Base-by-base conservation (phyloP, 2,888 invertebrate genomes). In the Norana najaformis region DNA sequence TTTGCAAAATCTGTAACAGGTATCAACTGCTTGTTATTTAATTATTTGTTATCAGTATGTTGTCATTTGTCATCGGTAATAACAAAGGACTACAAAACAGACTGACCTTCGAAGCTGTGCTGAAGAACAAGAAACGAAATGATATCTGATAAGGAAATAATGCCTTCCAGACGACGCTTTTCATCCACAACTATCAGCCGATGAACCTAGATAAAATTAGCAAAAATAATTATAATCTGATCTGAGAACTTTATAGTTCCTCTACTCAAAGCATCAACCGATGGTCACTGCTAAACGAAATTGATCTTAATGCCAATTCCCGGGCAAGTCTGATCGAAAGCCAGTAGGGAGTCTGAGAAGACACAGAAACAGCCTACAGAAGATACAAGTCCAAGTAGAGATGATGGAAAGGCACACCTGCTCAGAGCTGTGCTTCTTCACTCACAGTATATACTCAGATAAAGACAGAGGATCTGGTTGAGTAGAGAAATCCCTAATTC, bases 91-190 rank as follows among this genome's bases (percentile, higher is more conserved):
- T 30, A n/a, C 1, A 69, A n/a, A 69, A 11, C n/a, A 30, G 13
- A 85, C 85, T 36, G 23, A 85, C 85, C 85, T 23, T 85, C 85
- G 16, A 18, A 16, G 16, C 37, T 37, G 20, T 85, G 85, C 18
- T 85, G 85, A 35, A 85, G 36, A 85, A 85, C 37, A 18, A 85
- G 37, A 35, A 85, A 85, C 20, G 20, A 37, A 85, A 85, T n/a
- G 37, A 85, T 37, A n/a, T 85, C 85, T 23, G 85, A 85, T 85
- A 85, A 85, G 0, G 85, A 85, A 85, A 85, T 14, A 37, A 85
- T 23, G 4, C 85, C 85, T 23, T 85, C 85, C 35, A 85, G 34
- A 35, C 35, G 85, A 36, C 23, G 35, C 20, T 16, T 37, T 37
- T 85, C 85, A 37, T 85, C 85, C 20, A 85, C 85, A 16, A 85